These are phyloP conservation scores for Leptinotarsa haldemani DNA, from an alignment of 2,888 invertebrate species.

Conservation along the genomic window DNA sequence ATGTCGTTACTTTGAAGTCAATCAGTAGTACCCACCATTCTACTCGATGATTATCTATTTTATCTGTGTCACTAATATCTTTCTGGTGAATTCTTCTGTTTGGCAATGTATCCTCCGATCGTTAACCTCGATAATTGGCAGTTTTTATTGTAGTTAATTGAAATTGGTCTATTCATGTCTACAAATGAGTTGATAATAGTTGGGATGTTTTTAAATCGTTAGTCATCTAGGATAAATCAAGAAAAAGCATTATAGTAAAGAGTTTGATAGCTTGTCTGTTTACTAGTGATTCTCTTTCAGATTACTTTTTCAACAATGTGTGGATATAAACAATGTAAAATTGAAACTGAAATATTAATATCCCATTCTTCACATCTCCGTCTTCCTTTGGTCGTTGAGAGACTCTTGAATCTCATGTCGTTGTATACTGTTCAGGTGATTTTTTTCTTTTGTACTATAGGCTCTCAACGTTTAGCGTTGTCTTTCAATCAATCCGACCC, in stretches of 20 bases:
- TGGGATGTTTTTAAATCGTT: conserved; percentile 13
- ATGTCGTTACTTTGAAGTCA: too few species aligned
- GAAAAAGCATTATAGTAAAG: conserved; percentile 6
- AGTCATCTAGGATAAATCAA: not conserved
- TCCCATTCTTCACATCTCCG: too few species aligned
- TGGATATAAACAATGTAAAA: not conserved
- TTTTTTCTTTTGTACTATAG: too few species aligned
- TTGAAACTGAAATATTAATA: too few species aligned
- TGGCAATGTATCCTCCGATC: conserved; percentile 3
- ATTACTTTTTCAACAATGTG: not conserved
- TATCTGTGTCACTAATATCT: not conserved
- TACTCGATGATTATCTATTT: too few species aligned
- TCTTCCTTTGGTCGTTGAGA: too few species aligned
- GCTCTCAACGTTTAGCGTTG: too few species aligned
- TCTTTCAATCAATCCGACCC: too few species aligned
- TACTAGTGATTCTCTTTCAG: not conserved
- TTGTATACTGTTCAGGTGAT: too few species aligned
- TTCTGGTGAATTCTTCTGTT: not conserved
- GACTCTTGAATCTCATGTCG: too few species aligned
- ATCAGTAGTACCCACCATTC: too few species aligned
- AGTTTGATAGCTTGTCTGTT: not conserved
- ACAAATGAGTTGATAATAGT: conserved; percentile 20
- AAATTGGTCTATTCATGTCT: conserved; percentile 15
- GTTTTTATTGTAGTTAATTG: conserved; percentile 6
- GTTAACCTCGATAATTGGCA: conserved; percentile 8